Evolutionary conservation across 2,888 invertebrate species (phyloP).

Genomic region (Drosophila longiperda): DNA sequence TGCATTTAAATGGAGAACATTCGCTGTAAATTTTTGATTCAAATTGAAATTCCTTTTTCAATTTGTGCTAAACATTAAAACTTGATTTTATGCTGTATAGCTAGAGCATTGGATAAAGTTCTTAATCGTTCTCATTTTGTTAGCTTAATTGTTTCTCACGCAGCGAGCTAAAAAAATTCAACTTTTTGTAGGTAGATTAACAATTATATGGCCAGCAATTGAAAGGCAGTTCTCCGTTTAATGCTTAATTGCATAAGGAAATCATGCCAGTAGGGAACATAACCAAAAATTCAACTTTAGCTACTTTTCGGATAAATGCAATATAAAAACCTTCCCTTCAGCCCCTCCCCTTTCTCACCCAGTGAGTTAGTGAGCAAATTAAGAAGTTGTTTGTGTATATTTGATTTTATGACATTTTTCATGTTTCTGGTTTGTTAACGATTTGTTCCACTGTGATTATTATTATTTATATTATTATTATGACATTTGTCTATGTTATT

Average conservation of each 20-base stretch:
- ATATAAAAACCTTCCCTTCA: not conserved
- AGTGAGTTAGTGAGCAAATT: not conserved
- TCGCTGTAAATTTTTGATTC: not conserved
- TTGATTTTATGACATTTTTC: not conserved
- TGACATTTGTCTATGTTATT: conserved; percentile 13
- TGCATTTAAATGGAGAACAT: not conserved
- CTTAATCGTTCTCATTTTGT: conserved; percentile 3
- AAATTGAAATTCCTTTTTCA: not conserved
- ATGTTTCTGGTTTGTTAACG: not conserved
- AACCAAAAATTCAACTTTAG: conserved; percentile 4
- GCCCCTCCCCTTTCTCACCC: not conserved
- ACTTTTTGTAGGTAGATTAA: conserved; percentile 36
- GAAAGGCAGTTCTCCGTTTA: conserved; percentile 26
- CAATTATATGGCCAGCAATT: conserved; percentile 51
- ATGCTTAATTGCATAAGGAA: conserved; percentile 34
- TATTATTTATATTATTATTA: conserved; percentile 16
- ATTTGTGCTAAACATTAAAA: not conserved
- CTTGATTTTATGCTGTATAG: not conserved
- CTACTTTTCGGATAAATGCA: not conserved
- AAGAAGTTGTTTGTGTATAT: not conserved
- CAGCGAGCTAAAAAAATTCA: conserved; percentile 14
- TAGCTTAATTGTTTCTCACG: conserved; percentile 26
- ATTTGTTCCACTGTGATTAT: conserved; percentile 9
- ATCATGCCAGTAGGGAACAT: conserved; percentile 32
- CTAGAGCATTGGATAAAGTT: not conserved